Percentiles rank a stretch among this genome's conserved stretches.
phyloP scores from a whole-genome alignment of 2,888 invertebrate species.

The Mythimna albipuncta region DNA sequence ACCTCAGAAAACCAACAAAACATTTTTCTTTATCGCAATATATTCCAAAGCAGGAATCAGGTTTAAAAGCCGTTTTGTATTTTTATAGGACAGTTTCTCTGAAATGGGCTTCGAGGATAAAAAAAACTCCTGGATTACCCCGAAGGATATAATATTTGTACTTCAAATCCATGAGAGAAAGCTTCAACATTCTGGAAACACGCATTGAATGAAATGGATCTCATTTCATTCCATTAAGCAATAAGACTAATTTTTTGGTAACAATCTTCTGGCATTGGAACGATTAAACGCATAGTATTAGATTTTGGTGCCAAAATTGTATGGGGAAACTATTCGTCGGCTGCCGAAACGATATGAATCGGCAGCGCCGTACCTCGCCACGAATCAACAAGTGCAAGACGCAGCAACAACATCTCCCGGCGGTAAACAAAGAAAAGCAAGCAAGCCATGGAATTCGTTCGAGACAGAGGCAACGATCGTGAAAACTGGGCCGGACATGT shows the following conservation, averaged over 20 bases:
- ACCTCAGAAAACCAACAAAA: too few relatives aligned
- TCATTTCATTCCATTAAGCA: constrained; percentile 37
- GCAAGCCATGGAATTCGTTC: constrained; percentile 79
- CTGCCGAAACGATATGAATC: constrained; percentile 55
- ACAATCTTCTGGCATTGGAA: constrained; percentile 42
- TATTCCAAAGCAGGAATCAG: neutral
- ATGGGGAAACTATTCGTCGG: constrained; percentile 55
- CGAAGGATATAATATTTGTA: neutral
- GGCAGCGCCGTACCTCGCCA: constrained; percentile 51
- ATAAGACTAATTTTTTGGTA: constrained; percentile 45
- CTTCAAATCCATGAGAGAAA: neutral
- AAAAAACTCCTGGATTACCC: neutral
- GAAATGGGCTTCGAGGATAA: neutral
- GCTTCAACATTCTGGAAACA: constrained; percentile 21
- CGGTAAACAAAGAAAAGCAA: constrained; percentile 86
- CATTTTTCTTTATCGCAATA: neutral
- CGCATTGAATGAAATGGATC: constrained; percentile 21
- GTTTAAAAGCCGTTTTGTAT: neutral
- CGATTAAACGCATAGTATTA: constrained; percentile 51
- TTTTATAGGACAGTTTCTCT: constrained; percentile 6
- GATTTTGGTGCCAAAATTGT: constrained; percentile 63
- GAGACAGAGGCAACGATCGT: constrained; percentile 82
- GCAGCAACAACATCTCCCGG: constrained; percentile 71
- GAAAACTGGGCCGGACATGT: constrained; percentile 90
- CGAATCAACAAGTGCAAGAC: constrained; percentile 80